These are phyloP conservation scores for Anguilla marmorata DNA, from an alignment of 2,797 vertebrate genomes.

Conservation along the genomic window DNA sequence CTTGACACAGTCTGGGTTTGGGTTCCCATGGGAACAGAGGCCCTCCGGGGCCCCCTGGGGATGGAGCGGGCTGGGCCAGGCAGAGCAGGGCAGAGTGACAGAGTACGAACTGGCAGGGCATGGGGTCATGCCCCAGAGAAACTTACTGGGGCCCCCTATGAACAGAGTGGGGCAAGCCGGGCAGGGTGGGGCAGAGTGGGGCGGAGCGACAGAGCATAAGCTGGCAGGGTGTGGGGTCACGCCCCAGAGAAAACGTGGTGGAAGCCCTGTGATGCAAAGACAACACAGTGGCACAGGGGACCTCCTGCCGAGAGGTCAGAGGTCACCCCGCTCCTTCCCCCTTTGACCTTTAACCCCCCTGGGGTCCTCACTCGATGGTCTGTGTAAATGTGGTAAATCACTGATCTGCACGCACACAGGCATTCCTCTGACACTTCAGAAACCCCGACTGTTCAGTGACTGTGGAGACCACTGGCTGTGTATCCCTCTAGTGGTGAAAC, in stretches of 20 bases:
- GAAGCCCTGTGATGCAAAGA: slow-evolving; percentile 13
- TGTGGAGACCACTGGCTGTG: neutral
- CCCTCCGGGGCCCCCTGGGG: neutral
- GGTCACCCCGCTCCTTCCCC: slow-evolving; percentile 11
- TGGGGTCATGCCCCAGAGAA: neutral
- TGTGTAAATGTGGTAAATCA: slow-evolving; percentile 13
- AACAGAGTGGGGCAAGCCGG: neutral
- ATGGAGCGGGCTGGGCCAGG: neutral
- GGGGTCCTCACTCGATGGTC: slow-evolving; percentile 3
- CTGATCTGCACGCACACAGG: neutral
- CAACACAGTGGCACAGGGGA: neutral
- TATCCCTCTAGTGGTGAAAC: neutral
- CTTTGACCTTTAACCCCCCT: neutral
- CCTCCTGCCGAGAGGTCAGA: slow-evolving; percentile 10
- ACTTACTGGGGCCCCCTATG: neutral
- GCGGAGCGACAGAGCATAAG: neutral
- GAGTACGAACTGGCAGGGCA: neutral
- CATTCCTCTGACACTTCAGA: neutral
- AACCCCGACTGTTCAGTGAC: neutral
- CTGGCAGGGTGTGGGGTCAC: neutral
- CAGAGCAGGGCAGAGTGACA: neutral
- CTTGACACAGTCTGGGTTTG: neutral
- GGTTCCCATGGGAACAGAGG: slow-evolving; percentile 7
- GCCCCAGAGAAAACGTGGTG: neutral
- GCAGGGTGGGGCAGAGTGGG: neutral